These are phyloP conservation scores for Megaustenia siamemsis DNA, from an alignment of 2,888 invertebrate genomes.

Conservation along the genomic window DNA sequence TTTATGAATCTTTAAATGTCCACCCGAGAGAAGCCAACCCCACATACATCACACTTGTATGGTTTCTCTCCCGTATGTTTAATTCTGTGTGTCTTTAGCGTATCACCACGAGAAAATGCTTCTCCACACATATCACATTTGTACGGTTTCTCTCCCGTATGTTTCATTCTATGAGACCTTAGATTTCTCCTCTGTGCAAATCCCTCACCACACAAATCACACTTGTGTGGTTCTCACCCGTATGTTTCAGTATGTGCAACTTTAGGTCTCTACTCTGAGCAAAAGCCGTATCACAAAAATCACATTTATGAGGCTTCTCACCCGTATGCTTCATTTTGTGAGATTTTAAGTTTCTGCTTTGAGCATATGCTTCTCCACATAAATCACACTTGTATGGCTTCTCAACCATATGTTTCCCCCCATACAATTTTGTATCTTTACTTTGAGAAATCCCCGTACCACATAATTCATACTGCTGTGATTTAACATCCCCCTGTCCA, in stretches of 20 bases:
- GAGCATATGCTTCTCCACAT: too few relatives aligned
- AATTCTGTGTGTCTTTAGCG: background rate
- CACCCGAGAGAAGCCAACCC: background rate
- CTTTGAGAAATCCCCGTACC: background rate
- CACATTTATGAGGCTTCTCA: too few relatives aligned
- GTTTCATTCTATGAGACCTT: background rate
- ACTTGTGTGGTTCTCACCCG: slow-evolving; percentile 23
- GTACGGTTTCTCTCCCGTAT: background rate
- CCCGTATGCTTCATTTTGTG: too few relatives aligned
- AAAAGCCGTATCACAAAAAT: background rate
- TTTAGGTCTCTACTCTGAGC: background rate
- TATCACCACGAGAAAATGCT: background rate
- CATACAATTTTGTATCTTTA: too few relatives aligned
- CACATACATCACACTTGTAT: slow-evolving; percentile 29
- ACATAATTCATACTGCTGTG: background rate
- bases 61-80: slow-evolving; percentile 15
- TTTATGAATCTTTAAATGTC: slow-evolving; percentile 18
- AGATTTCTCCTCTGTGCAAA: background rate
- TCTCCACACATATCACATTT: slow-evolving; percentile 3
- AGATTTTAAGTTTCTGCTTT: too few relatives aligned
- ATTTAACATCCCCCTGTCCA: background rate
- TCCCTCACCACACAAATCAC: slow-evolving; percentile 1
- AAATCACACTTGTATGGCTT: background rate
- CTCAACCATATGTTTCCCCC: background rate
- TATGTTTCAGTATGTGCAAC: slow-evolving; percentile 10